A percentile compares a stretch with the other conserved stretches of the same genome.
Conservation (phyloP, 2,888 invertebrate genomes). For the Creontiades dilutus region DNA sequence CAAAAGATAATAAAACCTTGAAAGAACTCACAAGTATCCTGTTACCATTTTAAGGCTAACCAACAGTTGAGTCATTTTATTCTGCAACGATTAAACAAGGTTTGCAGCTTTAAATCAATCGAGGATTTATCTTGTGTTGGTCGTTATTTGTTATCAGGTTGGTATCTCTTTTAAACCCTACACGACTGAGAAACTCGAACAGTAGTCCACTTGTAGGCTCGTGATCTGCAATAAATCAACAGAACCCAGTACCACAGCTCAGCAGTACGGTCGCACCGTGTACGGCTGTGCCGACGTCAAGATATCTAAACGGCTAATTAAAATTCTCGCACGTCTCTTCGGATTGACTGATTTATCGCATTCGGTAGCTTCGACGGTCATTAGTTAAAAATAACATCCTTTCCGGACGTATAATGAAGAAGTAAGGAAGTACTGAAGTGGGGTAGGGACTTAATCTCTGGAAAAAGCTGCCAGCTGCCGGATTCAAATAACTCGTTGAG, state of each 20-base stretch:
- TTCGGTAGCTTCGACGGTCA: conserved; percentile 29
- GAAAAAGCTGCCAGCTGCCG: no score
- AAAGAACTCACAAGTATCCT: no score
- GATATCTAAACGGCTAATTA: conserved; percentile 40
- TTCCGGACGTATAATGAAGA: conserved; percentile 1
- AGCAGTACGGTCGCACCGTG: background rate
- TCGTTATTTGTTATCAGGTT: conserved; percentile 3
- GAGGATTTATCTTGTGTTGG: background rate
- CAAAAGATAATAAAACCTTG: no score
- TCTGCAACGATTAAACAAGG: background rate
- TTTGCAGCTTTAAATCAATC: background rate
- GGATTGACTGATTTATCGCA: conserved; percentile 28
- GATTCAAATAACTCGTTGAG: no score
- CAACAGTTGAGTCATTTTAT: no score
- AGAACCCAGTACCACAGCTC: background rate
- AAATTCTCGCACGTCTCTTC: conserved; percentile 20
- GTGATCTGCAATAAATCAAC: conserved; percentile 18
- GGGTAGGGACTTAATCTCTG: no score
- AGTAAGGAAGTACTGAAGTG: background rate
- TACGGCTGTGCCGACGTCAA: background rate
- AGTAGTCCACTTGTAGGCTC: conserved; percentile 38
- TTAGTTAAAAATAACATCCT: conserved; percentile 3
- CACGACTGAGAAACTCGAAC: conserved; percentile 40
- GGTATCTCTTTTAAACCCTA: background rate
- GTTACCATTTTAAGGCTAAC: no score